Base-by-base conservation (phyloP, 2,113 vertebrate genomes). In the Ptilonorhynchus violaceus region DNA sequence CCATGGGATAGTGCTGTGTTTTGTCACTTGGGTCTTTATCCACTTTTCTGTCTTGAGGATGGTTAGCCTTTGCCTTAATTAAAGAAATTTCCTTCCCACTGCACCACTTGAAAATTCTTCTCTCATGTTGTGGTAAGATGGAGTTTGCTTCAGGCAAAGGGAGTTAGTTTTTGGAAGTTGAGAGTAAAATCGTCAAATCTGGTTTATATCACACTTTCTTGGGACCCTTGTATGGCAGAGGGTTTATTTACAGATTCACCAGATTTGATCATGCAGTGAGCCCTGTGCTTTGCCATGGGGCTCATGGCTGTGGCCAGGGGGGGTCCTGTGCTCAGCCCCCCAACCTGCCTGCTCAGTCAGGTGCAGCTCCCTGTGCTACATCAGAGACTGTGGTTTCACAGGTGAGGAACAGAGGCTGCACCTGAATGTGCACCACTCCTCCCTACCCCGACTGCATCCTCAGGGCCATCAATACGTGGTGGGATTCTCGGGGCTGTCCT, bases 391-490 rank as follows among this genome's bases (percentile, higher is more conserved):
- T 27, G 64, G 31, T 14, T 84, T 55, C 64, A n/a, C 14, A 46
- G 49, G 53, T 20, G 33, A 72, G 19, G 59, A 39, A 2, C 67
- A 72, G 41, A 46, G 33, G 33, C 39, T 83, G 28, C 42, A 7
- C 23, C 63, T 79, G 27, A 56, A 16, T 7, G 19, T 66, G 47
- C 66, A 52, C 19, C 53, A 14, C 39, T 60, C 23, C 46, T 74
- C 31, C 35, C 27, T 52, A 0, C 24, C 2, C 3, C 0, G 0
- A 10, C 76, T 59, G 44, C 72, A 22, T 58, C 73, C 72, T 74
- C 42, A 0, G 19, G 64, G 31, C 77, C 55, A 6, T 6, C 6
- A 12, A 6, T 41, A 50, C 52, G 6, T 20, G 37, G 15, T 59
- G 59, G 47, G 20, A 4, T 41, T 53, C 30, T 53, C 47, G 46